A percentile compares a stretch with the other conserved stretches of the same genome.
Evolutionary conservation across 2,888 invertebrate genomes (phyloP).

Genomic region (Agelastica alni): DNA sequence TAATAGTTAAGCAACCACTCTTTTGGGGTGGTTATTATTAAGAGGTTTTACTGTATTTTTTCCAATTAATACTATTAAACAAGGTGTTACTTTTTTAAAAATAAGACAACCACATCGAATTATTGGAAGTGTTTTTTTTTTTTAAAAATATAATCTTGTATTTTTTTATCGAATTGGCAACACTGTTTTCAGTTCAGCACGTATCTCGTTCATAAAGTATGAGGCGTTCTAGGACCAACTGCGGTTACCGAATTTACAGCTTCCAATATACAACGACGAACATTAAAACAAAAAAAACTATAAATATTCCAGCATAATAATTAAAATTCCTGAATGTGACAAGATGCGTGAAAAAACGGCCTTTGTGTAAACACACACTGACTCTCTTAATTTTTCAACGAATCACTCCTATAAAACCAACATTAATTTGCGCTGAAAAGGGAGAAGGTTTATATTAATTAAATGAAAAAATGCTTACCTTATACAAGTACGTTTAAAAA

Average conservation of each 20-base stretch:
- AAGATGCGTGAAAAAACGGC: slow-evolving; percentile 32
- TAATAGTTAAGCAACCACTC: too few relatives aligned
- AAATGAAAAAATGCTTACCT: slow-evolving; percentile 15
- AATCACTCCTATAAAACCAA: slow-evolving; percentile 25
- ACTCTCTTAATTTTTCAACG: slow-evolving; percentile 26
- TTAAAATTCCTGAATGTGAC: slow-evolving; percentile 36
- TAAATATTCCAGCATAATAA: slow-evolving; percentile 37
- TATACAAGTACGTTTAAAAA: slow-evolving; percentile 15
- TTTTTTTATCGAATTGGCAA: too few relatives aligned
- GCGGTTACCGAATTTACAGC: slow-evolving; percentile 30
- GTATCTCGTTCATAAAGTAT: slow-evolving; percentile 35
- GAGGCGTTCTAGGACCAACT: slow-evolving; percentile 16
- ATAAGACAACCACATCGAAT: neutral
- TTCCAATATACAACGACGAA: slow-evolving; percentile 20
- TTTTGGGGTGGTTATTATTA: too few relatives aligned
- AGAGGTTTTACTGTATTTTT: too few relatives aligned
- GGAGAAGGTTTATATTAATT: slow-evolving; percentile 23
- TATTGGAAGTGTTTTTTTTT: neutral
- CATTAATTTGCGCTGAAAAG: slow-evolving; percentile 32
- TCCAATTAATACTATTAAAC: too few relatives aligned
- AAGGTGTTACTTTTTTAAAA: too few relatives aligned
- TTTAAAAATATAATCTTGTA: neutral
- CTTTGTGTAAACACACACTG: slow-evolving; percentile 27
- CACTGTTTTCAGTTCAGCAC: slow-evolving; percentile 10
- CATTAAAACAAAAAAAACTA: slow-evolving; percentile 24